These are phyloP conservation scores for Oegoconia quadripuncta DNA, from an alignment of 2,888 invertebrate genomes.

Conservation along the genomic window DNA sequence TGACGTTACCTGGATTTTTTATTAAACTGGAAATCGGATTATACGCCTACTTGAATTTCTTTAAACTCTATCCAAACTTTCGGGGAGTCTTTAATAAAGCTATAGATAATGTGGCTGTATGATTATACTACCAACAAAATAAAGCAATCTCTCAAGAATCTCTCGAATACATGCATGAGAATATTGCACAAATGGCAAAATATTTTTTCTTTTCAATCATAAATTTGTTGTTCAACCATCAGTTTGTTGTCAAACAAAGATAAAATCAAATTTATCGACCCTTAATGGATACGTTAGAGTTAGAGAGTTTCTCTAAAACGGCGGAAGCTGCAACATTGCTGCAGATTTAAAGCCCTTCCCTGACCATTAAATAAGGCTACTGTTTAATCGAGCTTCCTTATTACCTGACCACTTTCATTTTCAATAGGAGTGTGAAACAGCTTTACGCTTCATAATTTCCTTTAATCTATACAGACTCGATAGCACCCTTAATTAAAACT, in stretches of 20 bases:
- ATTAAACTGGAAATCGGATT: too few species aligned
- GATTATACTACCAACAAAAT: too few species aligned
- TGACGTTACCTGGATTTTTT: too few species aligned
- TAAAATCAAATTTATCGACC: conserved; percentile 13
- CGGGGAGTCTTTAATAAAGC: not conserved
- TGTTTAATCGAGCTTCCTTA: conserved; percentile 49
- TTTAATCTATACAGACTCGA: conserved; percentile 29
- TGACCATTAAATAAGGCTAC: conserved; percentile 34
- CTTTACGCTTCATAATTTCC: conserved; percentile 30
- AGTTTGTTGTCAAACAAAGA: conserved; percentile 4
- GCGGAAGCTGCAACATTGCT: conserved; percentile 16
- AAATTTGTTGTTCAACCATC: conserved; percentile 7
- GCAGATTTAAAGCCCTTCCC: conserved; percentile 35
- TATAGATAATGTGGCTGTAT: too few species aligned
- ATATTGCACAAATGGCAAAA: not conserved
- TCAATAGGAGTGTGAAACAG: conserved; percentile 32
- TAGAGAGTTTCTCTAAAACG: conserved; percentile 11
- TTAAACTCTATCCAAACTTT: too few species aligned
- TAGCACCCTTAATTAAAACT: conserved; percentile 29
- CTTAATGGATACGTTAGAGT: conserved; percentile 13
- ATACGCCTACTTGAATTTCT: too few species aligned
- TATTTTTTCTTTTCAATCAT: conserved; percentile 3
- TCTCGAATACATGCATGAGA: too few species aligned
- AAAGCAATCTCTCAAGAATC: too few species aligned
- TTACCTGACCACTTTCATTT: conserved; percentile 46